Evolutionary conservation across 2,797 vertebrate species (phyloP).

Genomic region (Danio kyathit): DNA sequence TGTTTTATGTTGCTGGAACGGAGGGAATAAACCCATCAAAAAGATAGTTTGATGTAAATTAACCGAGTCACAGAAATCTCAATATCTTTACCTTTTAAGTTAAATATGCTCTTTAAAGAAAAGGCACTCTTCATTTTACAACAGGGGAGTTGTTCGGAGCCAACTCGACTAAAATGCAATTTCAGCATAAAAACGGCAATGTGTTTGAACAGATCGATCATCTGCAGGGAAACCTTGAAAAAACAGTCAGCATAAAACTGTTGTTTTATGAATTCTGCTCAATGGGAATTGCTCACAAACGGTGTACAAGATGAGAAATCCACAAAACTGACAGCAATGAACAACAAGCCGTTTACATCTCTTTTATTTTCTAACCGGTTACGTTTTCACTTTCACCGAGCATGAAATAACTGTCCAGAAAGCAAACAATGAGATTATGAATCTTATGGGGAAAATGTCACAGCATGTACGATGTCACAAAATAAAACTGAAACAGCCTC

Average conservation of each 20-base stretch:
- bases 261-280: conserved; percentile 48
- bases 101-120: background rate
- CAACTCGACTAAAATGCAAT: conserved; percentile 36
- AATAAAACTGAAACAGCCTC: conserved; percentile 7
- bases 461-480: background rate
- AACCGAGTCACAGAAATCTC: conserved; percentile 1
- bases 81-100: conserved; percentile 12
- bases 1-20: background rate
- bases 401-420: conserved; percentile 19
- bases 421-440: conserved; percentile 25
- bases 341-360: conserved; percentile 25
- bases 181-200: conserved; percentile 25
- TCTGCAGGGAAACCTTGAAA: conserved; percentile 39
- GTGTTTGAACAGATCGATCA: conserved; percentile 34
- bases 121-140: conserved; percentile 2
- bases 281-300: conserved; percentile 31
- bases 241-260: conserved; percentile 20
- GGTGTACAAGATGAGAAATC: conserved; percentile 15
- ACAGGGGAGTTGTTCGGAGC: background rate
- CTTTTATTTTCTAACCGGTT: conserved; percentile 23
- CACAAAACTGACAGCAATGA: conserved; percentile 26
- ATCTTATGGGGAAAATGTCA: conserved; percentile 9
- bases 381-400: conserved; percentile 16
- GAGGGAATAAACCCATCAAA: background rate
- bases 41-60: conserved; percentile 24